These are phyloP conservation scores for Cerastis leucographa DNA, from an alignment of 2,888 invertebrate species.

Conservation along the genomic window DNA sequence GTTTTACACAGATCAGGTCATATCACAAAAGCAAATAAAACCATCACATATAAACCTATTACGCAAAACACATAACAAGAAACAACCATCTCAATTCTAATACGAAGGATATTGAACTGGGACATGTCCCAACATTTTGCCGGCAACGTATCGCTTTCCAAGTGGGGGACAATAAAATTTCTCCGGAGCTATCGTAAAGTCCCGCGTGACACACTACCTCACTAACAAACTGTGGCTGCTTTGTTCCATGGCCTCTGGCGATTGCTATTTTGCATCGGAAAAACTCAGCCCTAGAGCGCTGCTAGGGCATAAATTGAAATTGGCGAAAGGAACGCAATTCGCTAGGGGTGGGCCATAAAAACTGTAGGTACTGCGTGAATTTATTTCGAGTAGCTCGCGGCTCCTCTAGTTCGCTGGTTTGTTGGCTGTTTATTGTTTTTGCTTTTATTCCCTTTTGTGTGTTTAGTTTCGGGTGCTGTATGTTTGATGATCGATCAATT, in stretches of 20 bases:
- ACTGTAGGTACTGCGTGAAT: constrained; percentile 71
- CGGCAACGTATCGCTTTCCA: constrained; percentile 79
- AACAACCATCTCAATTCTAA: constrained; percentile 64
- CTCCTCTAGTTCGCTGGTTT: constrained; percentile 47
- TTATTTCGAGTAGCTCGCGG: constrained; percentile 71
- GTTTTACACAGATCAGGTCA: not conserved
- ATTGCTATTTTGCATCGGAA: constrained; percentile 86
- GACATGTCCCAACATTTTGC: constrained; percentile 67
- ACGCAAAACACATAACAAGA: constrained; percentile 38
- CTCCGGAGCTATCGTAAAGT: constrained; percentile 80
- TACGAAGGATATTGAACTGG: constrained; percentile 68
- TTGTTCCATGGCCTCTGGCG: constrained; percentile 69
- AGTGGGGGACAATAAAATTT: constrained; percentile 84
- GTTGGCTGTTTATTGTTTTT: constrained; percentile 65
- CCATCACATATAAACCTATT: constrained; percentile 23
- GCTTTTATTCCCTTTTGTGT: constrained; percentile 48
- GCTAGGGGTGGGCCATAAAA: constrained; percentile 78
- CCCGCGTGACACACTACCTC: constrained; percentile 68
- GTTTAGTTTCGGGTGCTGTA: constrained; percentile 41
- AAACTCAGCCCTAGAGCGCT: constrained; percentile 79
- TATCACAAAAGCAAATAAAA: not conserved
- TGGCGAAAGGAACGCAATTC: constrained; percentile 83
- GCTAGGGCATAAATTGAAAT: constrained; percentile 84
- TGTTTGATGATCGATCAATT: not conserved
- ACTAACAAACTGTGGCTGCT: constrained; percentile 65